Conservation (phyloP, 2,113 vertebrate genomes). For the Percina caprodes region DNA sequence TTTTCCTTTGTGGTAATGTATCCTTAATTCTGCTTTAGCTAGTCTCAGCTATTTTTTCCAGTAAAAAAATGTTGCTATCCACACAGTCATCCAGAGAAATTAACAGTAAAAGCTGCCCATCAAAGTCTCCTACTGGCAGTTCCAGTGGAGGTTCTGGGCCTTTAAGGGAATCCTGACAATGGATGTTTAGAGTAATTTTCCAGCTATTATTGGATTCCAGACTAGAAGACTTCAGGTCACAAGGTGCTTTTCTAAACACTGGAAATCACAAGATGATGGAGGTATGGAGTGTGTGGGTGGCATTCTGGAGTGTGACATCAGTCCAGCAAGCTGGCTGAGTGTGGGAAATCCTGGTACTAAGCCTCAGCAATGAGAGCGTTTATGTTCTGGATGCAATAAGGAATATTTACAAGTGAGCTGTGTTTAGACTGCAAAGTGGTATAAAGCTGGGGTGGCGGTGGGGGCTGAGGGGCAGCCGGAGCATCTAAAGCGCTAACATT, state of each 20-base stretch:
- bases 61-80: too few relatives aligned
- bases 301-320: background rate
- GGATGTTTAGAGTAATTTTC: background rate
- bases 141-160: too few relatives aligned
- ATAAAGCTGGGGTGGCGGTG: background rate
- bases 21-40: too few relatives aligned
- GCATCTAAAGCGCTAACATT: background rate
- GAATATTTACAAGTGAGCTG: conserved; percentile 12
- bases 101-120: too few relatives aligned
- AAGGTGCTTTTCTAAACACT: background rate
- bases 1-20: too few relatives aligned
- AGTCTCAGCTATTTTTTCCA: too few relatives aligned
- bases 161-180: background rate
- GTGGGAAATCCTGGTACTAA: conserved; percentile 6
- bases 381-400: background rate
- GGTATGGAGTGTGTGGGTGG: conserved; percentile 7
- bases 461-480: background rate
- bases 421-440: conserved; percentile 8
- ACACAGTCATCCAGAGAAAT: too few relatives aligned
- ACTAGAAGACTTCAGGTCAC: background rate
- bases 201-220: background rate
- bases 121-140: too few relatives aligned
- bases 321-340: background rate
- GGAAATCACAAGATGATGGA: background rate
- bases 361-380: conserved; percentile 1